These are phyloP conservation scores for Cremastobaeus sp. DNA, from an alignment of 2,888 invertebrate species.

Conservation along the genomic window DNA sequence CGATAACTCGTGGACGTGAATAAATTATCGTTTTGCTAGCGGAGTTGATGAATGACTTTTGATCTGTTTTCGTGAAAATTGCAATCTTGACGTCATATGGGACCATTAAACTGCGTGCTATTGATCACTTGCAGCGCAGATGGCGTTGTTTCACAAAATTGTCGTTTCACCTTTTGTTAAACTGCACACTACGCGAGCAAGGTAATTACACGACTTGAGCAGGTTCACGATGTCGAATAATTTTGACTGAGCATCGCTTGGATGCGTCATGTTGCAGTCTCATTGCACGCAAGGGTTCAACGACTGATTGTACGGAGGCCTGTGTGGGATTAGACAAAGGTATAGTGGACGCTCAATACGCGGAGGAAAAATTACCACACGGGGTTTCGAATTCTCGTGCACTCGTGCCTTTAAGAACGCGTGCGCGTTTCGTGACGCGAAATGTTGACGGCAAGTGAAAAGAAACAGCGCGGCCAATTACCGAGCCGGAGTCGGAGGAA, in stretches of 20 bases:
- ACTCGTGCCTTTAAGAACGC: no score
- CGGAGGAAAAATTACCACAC: not conserved
- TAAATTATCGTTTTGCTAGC: constrained; percentile 5
- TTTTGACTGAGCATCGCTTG: constrained; percentile 54
- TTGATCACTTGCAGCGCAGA: constrained; percentile 48
- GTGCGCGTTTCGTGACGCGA: no score
- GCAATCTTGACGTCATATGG: constrained; percentile 38
- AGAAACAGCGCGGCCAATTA: no score
- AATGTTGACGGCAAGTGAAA: no score
- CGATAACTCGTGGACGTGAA: not conserved
- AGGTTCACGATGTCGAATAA: constrained; percentile 55
- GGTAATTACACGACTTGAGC: constrained; percentile 53
- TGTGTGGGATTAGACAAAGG: constrained; percentile 26
- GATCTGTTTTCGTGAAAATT: constrained; percentile 16
- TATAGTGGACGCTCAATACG: constrained; percentile 1
- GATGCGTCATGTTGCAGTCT: constrained; percentile 61
- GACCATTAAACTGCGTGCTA: constrained; percentile 23
- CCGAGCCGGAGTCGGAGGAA: no score
- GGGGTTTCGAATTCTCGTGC: no score
- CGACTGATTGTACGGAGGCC: constrained; percentile 56
- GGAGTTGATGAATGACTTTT: constrained; percentile 26
- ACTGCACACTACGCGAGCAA: constrained; percentile 39
- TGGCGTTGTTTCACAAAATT: constrained; percentile 50
- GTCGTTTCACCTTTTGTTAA: constrained; percentile 29
- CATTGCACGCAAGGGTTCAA: constrained; percentile 60